Evolutionary conservation across 2,797 vertebrate genomes (phyloP), one percentile per base, ranked within the genome.

Genomic region (Sebastes dallii): DNA sequence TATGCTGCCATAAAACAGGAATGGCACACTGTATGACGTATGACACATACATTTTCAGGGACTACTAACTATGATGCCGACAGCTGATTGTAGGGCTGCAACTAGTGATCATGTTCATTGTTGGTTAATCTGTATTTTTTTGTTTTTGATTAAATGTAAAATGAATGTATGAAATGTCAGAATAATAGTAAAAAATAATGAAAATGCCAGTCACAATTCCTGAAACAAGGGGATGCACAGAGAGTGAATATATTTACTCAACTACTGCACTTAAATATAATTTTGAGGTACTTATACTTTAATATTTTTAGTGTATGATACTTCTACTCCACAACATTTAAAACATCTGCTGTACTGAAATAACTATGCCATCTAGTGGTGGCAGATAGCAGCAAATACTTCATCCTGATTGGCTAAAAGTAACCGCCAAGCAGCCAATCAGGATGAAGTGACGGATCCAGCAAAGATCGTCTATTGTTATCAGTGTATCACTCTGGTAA

Each of bases 391-490:
- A 50, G 25, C 9, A 24, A 0, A 2, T 2, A n/a, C 3, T 59
- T 52, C 50, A 46, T 46, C 42, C 42, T 46, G 42, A 46, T 46
- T 46, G 42, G 42, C 16, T 46, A 46, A 46, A 46, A 18, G 16
- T 46, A 20, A 46, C 7, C 42, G 2, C 42, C 16, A 46, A 42
- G 42, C 42, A 46, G 24, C 62, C 55, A 80, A 75, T 77, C 8
- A 54, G 24, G 1, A 9, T 14, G 7, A 39, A 39, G 36, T 39
- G 36, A 14, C 2, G 11, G 6, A 14, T 12, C 0, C 1, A 12
- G 16, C 18, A 81, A 89, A 92, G 89, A 86, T 89, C 79, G 74
- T 88, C 10, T 76, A 4, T 59, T 61, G 0, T 36, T 0, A 0
- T 0, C 0, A 0, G 0, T 4, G 1, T 9, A 6, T 75, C 30